Base-by-base conservation (phyloP, 2,113 vertebrate species). In the Dicaeum eximium region DNA sequence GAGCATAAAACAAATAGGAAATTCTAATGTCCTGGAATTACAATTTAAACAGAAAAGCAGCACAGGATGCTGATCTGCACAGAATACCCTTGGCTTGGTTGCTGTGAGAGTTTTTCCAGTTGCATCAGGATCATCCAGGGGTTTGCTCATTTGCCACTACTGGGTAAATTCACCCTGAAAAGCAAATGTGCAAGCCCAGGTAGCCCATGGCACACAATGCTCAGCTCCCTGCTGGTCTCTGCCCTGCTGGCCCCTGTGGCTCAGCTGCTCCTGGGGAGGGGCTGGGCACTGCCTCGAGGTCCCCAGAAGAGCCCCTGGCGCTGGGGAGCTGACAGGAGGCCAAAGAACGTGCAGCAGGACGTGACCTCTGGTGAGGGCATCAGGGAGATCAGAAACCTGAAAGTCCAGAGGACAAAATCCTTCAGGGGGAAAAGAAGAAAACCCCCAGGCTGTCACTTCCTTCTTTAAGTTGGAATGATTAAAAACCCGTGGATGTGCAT, bases 401-500 rank as follows among this genome's bases (percentile, higher is more conserved):
- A 28, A 25, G 25, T 13, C 38, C 28, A 30, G 15, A 42, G 44
- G 40, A n/a, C 7, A 24, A 16, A 47, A 53, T 20, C 56, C 22
- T 60, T 64, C 35, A 58, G 28, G 28, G 51, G 13, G 1, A 42
- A 48, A 47, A 47, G 8, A 25, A 54, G 56, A 37, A 10, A 66
- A 57, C 2, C 4, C 20, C 2, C 16, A 20, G n/a, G 15, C 3
- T 3, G 20, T 62, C 58, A 19, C 30, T 66, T 57, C 44, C 35
- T 48, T 23, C 10, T 15, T 78, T 13, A 4, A 24, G 9, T 1
- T 22, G 57, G 37, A 75, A 37, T 16, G 9, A 60, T 44, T 23
- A 9, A 37, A 54, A 62, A 48, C 7, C 0, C 0, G 1, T 2
- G 35, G 20, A 3, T 17, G 11, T 1, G 2, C 1, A 0, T 2